A percentile compares a stretch with the other conserved stretches of the same genome.
Conservation (phyloP, 1,140 invertebrate genomes). For the Choristoneura fumiferana region DNA sequence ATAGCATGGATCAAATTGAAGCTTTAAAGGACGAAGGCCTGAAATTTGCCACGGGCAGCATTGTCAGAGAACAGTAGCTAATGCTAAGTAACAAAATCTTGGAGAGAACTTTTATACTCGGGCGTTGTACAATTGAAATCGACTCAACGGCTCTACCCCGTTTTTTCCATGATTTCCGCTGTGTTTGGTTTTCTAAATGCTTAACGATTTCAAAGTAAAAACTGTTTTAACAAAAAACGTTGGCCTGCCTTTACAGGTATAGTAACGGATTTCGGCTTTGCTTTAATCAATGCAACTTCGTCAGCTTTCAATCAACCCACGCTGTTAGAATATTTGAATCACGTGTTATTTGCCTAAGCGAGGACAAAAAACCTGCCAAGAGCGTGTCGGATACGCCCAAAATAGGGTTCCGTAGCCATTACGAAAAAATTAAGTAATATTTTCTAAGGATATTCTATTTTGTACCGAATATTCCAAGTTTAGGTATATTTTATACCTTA, state of each 20-base stretch:
- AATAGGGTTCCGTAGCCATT: too few relatives aligned
- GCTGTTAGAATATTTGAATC: slow-evolving; percentile 3
- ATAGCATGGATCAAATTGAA: neutral
- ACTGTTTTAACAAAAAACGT: neutral
- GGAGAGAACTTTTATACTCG: neutral
- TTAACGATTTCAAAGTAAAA: neutral
- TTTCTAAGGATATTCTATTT: too few relatives aligned
- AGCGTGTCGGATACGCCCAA: too few relatives aligned
- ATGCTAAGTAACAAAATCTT: neutral
- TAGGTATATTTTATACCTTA: too few relatives aligned
- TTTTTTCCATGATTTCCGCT: neutral
- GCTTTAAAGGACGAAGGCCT: neutral
- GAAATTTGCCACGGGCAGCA: neutral
- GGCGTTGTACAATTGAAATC: neutral
- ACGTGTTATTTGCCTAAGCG: neutral
- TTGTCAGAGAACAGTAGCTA: neutral
- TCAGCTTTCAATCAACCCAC: neutral
- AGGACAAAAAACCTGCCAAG: too few relatives aligned
- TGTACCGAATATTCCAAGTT: too few relatives aligned
- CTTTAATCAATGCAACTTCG: neutral
- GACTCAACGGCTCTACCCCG: neutral
- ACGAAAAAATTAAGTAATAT: too few relatives aligned
- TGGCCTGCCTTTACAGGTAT: slow-evolving; percentile 5
- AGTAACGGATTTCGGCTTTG: slow-evolving; percentile 5
- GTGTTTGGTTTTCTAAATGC: neutral